Evolutionary conservation across 2,888 invertebrate species (phyloP).

Genomic region (Ochropleura leucogaster): DNA sequence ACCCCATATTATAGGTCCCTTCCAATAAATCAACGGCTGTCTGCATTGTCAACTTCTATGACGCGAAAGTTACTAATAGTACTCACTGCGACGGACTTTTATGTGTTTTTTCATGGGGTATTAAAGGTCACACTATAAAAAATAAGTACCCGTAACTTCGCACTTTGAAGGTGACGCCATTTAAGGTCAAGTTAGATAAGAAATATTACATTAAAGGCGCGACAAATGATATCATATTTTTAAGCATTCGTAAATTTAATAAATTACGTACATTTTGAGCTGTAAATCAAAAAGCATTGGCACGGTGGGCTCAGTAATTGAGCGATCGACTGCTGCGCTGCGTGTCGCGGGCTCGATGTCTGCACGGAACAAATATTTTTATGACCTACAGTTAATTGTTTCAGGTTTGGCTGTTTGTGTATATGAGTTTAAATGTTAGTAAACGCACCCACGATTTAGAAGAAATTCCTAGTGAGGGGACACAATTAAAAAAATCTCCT

Average conservation of each 20-base stretch:
- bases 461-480: too few species aligned
- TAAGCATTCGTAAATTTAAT: constrained; percentile 6
- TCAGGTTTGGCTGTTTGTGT: too few species aligned
- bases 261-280: constrained; percentile 11
- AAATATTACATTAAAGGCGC: constrained; percentile 24
- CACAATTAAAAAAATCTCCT: neutral
- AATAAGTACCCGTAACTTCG: constrained; percentile 63
- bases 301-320: too few species aligned
- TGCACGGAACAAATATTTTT: too few species aligned
- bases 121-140: constrained; percentile 69
- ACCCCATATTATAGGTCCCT: constrained; percentile 18
- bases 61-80: constrained; percentile 51
- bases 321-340: too few species aligned
- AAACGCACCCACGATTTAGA: too few species aligned
- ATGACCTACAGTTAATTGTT: too few species aligned
- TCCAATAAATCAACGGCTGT: constrained; percentile 52
- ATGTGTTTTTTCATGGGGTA: constrained; percentile 65
- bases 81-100: constrained; percentile 42
- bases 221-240: constrained; percentile 28
- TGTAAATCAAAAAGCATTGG: constrained; percentile 5
- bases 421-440: too few species aligned
- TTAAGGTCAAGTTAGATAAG: constrained; percentile 59
- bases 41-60: constrained; percentile 62
- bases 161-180: constrained; percentile 47
- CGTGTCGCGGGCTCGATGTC: too few species aligned